Percentiles rank a stretch among this genome's conserved stretches.
These are phyloP conservation scores for Morphnarchus princeps DNA, from an alignment of 2,113 vertebrate species.

Conservation along the genomic window DNA sequence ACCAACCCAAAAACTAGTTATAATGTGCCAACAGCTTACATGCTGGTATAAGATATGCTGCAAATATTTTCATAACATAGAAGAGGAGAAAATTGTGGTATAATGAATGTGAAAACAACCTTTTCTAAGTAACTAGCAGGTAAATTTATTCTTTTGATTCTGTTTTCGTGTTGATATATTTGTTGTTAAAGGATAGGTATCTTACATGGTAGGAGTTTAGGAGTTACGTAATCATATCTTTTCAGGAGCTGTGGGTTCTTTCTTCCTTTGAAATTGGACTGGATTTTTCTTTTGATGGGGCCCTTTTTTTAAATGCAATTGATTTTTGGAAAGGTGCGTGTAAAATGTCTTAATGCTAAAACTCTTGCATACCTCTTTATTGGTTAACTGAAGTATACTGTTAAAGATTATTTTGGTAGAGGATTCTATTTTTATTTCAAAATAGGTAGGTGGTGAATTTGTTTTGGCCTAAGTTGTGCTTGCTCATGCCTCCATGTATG, in stretches of 20 bases:
- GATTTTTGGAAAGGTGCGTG: background rate
- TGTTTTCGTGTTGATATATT: background rate
- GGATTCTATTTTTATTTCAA: background rate
- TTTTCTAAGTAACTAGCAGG: background rate
- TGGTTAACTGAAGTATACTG: background rate
- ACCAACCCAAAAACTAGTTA: background rate
- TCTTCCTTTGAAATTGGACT: background rate
- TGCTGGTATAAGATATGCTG: background rate
- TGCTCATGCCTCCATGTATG: background rate
- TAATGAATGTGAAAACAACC: background rate
- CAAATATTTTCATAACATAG: background rate
- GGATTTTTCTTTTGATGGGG: background rate
- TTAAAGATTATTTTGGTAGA: background rate
- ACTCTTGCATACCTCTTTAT: background rate
- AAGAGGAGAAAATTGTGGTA: background rate
- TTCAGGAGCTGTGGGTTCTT: background rate
- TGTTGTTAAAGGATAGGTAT: background rate
- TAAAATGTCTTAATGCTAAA: background rate
- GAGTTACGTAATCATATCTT: background rate
- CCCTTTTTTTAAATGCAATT: background rate
- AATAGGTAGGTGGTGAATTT: background rate
- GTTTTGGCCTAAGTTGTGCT: background rate
- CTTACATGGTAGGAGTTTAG: background rate
- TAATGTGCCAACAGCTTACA: background rate
- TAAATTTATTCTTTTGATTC: background rate